Base-by-base conservation (phyloP, 2,113 vertebrate genomes). In the Platysternon megacephalum region DNA sequence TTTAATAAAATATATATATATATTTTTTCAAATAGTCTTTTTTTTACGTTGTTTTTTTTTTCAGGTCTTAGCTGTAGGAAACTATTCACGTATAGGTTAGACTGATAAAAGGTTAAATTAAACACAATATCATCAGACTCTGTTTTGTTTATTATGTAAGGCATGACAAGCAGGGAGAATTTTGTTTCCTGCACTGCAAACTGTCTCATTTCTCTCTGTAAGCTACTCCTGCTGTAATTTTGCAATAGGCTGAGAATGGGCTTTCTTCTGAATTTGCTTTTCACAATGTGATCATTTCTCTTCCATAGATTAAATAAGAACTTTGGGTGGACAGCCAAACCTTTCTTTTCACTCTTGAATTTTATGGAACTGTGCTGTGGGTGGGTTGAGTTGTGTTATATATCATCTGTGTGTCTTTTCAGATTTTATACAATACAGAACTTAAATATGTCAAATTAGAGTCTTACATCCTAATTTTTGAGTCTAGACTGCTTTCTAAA, bases 351-450 rank as follows among this genome's bases (percentile, higher is more conserved):
- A 46, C 83, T 93, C 93, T 87, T 93, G 79, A 95, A 95, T 94
- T 96, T 68, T 94, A 90, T 96, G 88, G 81, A 91, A 90, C 92
- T 97, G 94, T 97, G 89, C 82, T 90, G 90, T 86, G 93, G 93
- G 90, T 12, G 16, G 76, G 74, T 91, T 91, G 93, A 92, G 93
- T 93, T 58, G 95, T 97, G 95, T 87, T 96, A 97, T 56, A 95
- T 97, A 92, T 96, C 96, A 97, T 96, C 95, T 92, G 61, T 21
- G 14, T 68, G 16, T 35, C 68, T 89, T 86, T 96, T 96, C 96
- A 97, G 95, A 97, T 97, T 96, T 97, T 96, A 93, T 89, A 94
- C 88, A 86, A 90, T 93, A 72, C 78, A 86, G 94, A 94, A 95
- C 72, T 93, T 51, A 39, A 89, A 90, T 74, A 88, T 97, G 95